phyloP scores from a whole-genome alignment of 2,113 vertebrate species.

The Cnemophilus loriae region DNA sequence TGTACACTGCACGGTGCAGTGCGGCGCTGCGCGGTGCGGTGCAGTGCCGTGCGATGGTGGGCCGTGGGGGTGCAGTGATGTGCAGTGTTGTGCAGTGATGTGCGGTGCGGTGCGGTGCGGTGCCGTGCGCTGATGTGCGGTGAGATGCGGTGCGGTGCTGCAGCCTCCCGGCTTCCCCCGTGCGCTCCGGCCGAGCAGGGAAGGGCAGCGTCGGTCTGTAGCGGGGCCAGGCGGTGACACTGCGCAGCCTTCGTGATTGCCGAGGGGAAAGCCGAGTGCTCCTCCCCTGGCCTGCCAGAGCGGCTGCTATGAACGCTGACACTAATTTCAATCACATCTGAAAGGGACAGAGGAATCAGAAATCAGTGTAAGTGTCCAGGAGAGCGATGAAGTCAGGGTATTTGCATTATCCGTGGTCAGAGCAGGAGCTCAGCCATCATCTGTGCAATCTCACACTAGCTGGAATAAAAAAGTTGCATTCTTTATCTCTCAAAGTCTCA shows the following conservation, averaged over 20 bases:
- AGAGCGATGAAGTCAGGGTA: background rate
- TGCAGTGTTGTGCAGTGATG: background rate
- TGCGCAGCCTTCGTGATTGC: rapidly evolving
- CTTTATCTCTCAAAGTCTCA: background rate
- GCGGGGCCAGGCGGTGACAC: background rate
- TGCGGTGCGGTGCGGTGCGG: rapidly evolving
- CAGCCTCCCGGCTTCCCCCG: too few relatives aligned
- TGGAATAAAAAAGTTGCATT: background rate
- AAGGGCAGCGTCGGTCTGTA: background rate
- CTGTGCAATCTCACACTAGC: background rate
- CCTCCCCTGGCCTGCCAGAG: background rate
- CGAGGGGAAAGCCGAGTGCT: background rate
- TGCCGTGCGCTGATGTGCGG: background rate
- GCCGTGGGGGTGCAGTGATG: too few relatives aligned
- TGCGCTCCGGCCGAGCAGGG: background rate
- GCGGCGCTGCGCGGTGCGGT: too few relatives aligned
- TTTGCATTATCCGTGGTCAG: background rate
- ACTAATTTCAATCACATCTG: background rate
- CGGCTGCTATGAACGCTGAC: background rate
- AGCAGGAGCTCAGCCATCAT: background rate
- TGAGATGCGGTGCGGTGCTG: background rate
- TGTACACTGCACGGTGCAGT: rapidly evolving
- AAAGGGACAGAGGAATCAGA: background rate
- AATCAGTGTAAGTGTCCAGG: background rate
- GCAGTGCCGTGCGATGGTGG: too few relatives aligned